Conservation (phyloP, 2,113 vertebrate species). For the Cyanistes caeruleus region DNA sequence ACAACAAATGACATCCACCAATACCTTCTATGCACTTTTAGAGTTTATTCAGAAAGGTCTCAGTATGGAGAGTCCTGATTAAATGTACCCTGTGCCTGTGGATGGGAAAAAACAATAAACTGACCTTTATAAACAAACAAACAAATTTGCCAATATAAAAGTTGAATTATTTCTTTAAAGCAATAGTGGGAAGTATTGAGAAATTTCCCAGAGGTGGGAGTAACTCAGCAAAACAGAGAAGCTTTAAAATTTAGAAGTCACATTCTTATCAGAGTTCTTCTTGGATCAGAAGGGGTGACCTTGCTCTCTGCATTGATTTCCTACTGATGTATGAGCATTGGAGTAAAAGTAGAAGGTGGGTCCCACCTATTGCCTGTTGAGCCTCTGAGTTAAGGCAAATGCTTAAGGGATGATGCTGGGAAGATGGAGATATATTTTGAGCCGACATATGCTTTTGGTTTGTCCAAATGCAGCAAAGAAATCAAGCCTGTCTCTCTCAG, state of each 20-base stretch:
- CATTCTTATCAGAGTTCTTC: neutral
- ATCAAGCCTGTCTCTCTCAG: neutral
- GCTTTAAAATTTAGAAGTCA: neutral
- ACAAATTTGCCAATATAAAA: neutral
- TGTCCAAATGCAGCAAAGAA: neutral
- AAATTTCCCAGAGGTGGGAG: neutral
- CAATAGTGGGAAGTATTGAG: neutral
- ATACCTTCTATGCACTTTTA: neutral
- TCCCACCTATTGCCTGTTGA: neutral
- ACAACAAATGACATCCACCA: neutral
- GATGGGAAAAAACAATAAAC: neutral
- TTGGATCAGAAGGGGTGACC: neutral
- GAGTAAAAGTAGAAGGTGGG: rapidly evolving
- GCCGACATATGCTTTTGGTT: neutral
- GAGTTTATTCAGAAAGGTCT: neutral
- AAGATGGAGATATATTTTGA: neutral
- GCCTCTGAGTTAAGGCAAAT: neutral
- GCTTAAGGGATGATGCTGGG: neutral
- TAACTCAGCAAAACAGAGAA: neutral
- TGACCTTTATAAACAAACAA: neutral
- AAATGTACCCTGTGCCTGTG: neutral
- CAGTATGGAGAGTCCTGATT: neutral
- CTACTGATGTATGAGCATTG: neutral
- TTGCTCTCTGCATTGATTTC: neutral
- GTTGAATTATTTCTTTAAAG: neutral